phyloP scores from a whole-genome alignment of 2,797 vertebrate genomes.

The Sebastes elongatus region DNA sequence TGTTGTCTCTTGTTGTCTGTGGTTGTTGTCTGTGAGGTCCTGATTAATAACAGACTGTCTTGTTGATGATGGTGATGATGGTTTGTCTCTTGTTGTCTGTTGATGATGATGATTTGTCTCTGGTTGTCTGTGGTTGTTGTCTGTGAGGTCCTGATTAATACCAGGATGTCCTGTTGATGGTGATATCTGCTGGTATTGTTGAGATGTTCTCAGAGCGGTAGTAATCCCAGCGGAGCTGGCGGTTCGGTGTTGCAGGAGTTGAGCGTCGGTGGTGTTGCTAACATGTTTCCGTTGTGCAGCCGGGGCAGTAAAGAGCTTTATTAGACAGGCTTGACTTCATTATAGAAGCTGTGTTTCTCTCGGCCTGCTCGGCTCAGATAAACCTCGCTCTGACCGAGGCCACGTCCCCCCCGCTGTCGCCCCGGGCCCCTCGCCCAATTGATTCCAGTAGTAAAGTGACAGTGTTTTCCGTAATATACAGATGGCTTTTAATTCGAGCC shows the following conservation, averaged over 20 bases:
- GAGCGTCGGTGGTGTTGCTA: not conserved
- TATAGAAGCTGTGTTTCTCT: constrained; percentile 82
- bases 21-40: constrained; percentile 27
- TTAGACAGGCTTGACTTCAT: constrained; percentile 86
- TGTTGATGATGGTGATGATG: not conserved
- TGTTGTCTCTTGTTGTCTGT: too few relatives aligned
- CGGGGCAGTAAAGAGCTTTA: constrained; percentile 82
- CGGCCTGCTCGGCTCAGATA: constrained; percentile 90
- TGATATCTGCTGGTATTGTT: constrained; percentile 54
- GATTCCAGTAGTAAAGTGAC: constrained; percentile 94
- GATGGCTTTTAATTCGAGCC: constrained; percentile 87
- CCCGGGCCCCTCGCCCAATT: constrained; percentile 85
- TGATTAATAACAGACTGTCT: constrained; percentile 56
- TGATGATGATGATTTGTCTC: too few relatives aligned
- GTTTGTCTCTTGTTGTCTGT: too few relatives aligned
- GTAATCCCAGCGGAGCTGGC: constrained; percentile 39
- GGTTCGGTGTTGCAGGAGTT: constrained; percentile 27
- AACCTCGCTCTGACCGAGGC: constrained; percentile 87
- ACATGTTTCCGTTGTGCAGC: constrained; percentile 40
- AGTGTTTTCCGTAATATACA: constrained; percentile 86
- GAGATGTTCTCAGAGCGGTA: constrained; percentile 44
- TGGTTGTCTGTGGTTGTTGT: too few relatives aligned
- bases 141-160: too few relatives aligned
- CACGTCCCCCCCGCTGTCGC: constrained; percentile 82
- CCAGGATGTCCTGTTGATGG: constrained; percentile 30